Percentiles rank a stretch among this genome's conserved stretches.
Evolutionary conservation across 2,888 invertebrate genomes (phyloP).

Genomic region (Odontocolon sp.): DNA sequence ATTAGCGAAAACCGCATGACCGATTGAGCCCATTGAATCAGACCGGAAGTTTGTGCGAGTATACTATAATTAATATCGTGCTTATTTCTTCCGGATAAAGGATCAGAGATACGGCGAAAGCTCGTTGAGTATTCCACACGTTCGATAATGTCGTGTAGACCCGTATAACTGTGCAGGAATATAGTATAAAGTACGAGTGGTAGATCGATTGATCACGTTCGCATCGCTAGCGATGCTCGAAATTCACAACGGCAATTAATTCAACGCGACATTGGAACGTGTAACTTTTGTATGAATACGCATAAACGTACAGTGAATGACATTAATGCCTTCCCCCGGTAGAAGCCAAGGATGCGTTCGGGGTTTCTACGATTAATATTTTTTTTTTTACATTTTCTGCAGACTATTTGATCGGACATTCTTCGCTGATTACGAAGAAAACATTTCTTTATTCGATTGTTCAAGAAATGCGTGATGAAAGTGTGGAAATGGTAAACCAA

Average conservation of each 20-base stretch:
- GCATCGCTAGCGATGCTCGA: neutral
- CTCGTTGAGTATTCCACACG: slow-evolving; percentile 43
- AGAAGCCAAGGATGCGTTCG: no score
- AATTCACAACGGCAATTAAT: neutral
- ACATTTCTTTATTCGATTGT: no score
- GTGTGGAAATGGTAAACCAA: no score
- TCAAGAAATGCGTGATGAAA: no score
- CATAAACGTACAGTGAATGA: no score
- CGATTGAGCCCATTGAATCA: neutral
- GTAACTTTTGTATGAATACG: neutral
- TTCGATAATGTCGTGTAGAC: slow-evolving; percentile 2
- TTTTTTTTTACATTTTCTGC: neutral
- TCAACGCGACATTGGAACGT: neutral
- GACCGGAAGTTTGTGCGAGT: neutral
- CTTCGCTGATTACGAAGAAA: no score
- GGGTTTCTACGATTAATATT: no score
- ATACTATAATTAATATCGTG: slow-evolving; percentile 19
- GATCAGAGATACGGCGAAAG: slow-evolving; percentile 18
- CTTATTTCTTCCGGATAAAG: slow-evolving; percentile 26
- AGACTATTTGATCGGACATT: no score
- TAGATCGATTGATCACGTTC: slow-evolving; percentile 1
- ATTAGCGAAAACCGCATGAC: neutral
- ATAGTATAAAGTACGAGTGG: slow-evolving; percentile 3
- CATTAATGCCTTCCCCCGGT: no score
- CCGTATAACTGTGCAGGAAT: neutral